Evolutionary conservation across 2,888 invertebrate species (phyloP).

Genomic region (Sclerodermus sp.): DNA sequence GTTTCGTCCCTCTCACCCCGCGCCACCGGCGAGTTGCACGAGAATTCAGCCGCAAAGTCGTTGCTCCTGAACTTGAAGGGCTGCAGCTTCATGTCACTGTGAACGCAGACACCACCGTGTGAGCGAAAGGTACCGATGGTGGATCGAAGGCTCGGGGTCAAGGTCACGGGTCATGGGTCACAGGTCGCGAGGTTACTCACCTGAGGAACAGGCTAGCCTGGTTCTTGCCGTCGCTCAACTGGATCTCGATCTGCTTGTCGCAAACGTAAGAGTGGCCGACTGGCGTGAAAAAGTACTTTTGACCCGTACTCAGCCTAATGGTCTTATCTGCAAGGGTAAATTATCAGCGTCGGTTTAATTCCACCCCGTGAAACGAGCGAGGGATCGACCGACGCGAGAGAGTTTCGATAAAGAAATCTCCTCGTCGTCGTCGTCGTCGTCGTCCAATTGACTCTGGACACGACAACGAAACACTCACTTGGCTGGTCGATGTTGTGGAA

Average conservation of each 20-base stretch:
- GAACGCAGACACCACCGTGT: slow-evolving; percentile 3
- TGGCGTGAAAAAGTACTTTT: slow-evolving; percentile 78
- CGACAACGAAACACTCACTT: too few relatives aligned
- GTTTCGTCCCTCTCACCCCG: slow-evolving; percentile 73
- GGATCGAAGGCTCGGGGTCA: too few relatives aligned
- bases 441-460: too few relatives aligned
- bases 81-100: slow-evolving; percentile 69
- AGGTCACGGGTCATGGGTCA: too few relatives aligned
- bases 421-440: too few relatives aligned
- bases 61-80: slow-evolving; percentile 87
- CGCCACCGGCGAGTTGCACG: slow-evolving; percentile 64
- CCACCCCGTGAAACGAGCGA: too few relatives aligned
- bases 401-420: too few relatives aligned
- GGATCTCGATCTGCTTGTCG: slow-evolving; percentile 66
- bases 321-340: slow-evolving; percentile 48
- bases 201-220: slow-evolving; percentile 41
- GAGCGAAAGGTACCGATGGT: too few relatives aligned
- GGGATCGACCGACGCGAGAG: too few relatives aligned
- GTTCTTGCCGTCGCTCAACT: slow-evolving; percentile 61
- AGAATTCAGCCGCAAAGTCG: slow-evolving; percentile 70
- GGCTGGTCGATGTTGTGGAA: slow-evolving; percentile 59
- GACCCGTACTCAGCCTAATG: slow-evolving; percentile 63
- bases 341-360: not conserved
- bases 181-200: too few relatives aligned
- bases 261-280: slow-evolving; percentile 85